Evolutionary conservation across 2,888 invertebrate genomes (phyloP), one percentile per base, ranked within the genome.

Genomic region (Ecliptopera silaceata): DNA sequence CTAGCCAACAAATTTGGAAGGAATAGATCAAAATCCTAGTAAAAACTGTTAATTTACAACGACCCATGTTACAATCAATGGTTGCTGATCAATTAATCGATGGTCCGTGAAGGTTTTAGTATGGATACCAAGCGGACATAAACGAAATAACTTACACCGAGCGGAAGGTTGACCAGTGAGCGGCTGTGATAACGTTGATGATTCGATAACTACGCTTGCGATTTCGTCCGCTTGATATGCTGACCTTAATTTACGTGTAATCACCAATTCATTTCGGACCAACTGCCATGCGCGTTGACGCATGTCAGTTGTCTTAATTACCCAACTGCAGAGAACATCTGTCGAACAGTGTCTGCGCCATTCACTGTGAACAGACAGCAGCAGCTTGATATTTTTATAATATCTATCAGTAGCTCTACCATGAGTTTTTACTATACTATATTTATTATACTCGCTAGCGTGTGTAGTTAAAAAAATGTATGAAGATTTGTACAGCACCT

Each of bases 291-390:
- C 43, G 52, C 61, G 57, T 59, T 63, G 65, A 65, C 59, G 61
- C 63, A 53, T 65, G 66, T 71, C 71, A 69, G 56, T 56, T 57
- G 57, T 68, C 69, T 69, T 72, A 69, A 72, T 72, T 72, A 69
- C 54, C 66, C 59, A 47, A 59, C 59, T 57, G 56, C 61, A 60
- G 51, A 55, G 59, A 49, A 47, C 64, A 69, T 59, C 67, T 68
- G 70, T 69, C 68, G 62, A 32, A 31, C 53, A 42, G 32, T 39
- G 41, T 34, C 49, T 50, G 42, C 61, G 52, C 52, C 51, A 58
- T 65, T 55, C 51, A 41, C 42, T 47, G 46, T 12, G 22, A 50
- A 47, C 57, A 55, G 51, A 43, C 53, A 22, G n/a, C n/a, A n/a
- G n/a, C n/a, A 41, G 20, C 41, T 41, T 53, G 39, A n/a, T n/a